A percentile compares a stretch with the other conserved stretches of the same genome.
Conservation (phyloP, 1,140 invertebrate genomes). For the Drosophila bocqueti region DNA sequence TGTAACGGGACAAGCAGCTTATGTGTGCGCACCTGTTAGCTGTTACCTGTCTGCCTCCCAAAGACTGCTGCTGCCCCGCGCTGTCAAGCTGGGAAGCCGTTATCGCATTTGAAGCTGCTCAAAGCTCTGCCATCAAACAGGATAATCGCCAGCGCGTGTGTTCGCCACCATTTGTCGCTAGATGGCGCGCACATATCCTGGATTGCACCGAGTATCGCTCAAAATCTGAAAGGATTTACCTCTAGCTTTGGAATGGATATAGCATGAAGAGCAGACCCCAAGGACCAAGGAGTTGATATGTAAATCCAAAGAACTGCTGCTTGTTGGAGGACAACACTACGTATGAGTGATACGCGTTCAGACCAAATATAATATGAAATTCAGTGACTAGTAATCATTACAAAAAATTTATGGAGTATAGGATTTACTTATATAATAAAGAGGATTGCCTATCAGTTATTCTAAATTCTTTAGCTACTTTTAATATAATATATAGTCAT, state of each 20-base stretch:
- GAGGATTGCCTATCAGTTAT: too few species aligned
- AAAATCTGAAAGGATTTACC: not conserved
- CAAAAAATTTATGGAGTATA: too few species aligned
- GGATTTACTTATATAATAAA: too few species aligned
- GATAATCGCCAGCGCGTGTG: conserved; percentile 25
- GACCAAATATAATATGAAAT: not conserved
- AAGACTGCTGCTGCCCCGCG: not conserved
- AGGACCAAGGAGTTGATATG: not conserved
- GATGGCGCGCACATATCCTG: conserved; percentile 40
- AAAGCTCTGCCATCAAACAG: conserved; percentile 34
- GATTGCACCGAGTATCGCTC: not conserved
- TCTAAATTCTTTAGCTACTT: too few species aligned
- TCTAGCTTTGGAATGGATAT: not conserved
- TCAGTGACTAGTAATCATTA: not conserved
- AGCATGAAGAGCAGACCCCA: too few species aligned
- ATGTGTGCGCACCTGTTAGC: conserved; percentile 64
- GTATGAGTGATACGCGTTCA: not conserved
- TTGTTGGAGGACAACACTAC: not conserved
- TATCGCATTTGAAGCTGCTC: conserved; percentile 19
- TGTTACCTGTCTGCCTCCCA: not conserved
- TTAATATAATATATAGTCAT: too few species aligned
- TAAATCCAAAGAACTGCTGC: too few species aligned
- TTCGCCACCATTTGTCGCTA: conserved; percentile 37
- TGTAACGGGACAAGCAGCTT: conserved; percentile 64
- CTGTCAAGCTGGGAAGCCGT: conserved; percentile 5